These are phyloP conservation scores for Mirounga angustirostris DNA, from an alignment of 2,113 vertebrate genomes.

Conservation along the genomic window DNA sequence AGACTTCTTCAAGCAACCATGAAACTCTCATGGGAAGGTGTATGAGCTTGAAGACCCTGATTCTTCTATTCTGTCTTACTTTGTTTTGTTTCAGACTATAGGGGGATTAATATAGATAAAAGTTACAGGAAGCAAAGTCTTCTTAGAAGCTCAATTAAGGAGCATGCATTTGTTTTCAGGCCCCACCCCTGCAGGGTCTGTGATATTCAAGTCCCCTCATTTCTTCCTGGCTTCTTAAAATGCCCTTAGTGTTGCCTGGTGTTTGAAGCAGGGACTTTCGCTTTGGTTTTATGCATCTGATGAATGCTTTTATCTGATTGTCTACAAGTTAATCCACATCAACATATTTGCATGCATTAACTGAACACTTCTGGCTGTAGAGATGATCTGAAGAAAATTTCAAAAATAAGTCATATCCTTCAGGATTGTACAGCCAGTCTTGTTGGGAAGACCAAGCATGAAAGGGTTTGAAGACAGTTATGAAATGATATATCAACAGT, in stretches of 20 bases:
- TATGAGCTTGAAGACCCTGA: neutral
- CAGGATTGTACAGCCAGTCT: neutral
- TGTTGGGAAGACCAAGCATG: neutral
- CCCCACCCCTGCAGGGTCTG: neutral
- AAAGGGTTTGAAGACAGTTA: neutral
- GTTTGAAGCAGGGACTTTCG: neutral
- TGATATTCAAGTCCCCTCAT: neutral
- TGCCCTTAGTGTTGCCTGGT: neutral
- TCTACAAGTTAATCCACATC: neutral
- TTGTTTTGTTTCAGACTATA: neutral
- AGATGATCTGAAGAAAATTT: neutral
- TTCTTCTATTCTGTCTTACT: neutral
- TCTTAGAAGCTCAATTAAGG: neutral
- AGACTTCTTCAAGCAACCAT: neutral
- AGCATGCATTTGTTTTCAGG: neutral
- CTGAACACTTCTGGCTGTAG: neutral
- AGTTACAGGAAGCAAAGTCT: neutral
- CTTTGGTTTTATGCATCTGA: neutral
- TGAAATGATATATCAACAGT: neutral
- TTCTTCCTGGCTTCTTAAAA: neutral
- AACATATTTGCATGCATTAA: neutral
- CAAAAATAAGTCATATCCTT: neutral
- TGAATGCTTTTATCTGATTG: neutral
- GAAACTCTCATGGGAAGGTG: neutral
- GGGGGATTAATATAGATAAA: neutral